Percentiles rank a stretch among this genome's conserved stretches.
Conservation (phyloP, 2,888 invertebrate genomes). For the Chironomus riparius region DNA sequence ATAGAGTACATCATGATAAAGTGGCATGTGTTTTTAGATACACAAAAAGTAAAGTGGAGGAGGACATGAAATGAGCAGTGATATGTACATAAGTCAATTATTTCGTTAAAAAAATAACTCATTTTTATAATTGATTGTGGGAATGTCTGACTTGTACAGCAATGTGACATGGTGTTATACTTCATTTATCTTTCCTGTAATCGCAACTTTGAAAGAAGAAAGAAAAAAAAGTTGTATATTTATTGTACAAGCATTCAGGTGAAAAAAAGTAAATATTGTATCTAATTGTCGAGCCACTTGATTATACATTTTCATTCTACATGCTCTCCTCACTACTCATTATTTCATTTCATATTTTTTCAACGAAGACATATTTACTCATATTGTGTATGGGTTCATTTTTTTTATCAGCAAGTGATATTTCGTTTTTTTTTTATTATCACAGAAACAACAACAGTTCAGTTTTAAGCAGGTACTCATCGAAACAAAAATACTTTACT, state of each 20-base stretch:
- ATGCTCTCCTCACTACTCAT: neutral
- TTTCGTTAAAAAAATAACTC: neutral
- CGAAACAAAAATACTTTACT: neutral
- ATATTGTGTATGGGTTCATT: neutral
- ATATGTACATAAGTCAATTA: no score
- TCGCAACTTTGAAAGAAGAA: neutral
- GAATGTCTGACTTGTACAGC: neutral
- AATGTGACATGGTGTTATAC: neutral
- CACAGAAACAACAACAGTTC: neutral
- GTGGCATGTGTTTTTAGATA: no score
- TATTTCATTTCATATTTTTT: neutral
- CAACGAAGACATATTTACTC: neutral
- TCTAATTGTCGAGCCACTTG: conserved; percentile 12
- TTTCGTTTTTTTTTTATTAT: neutral
- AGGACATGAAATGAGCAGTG: no score
- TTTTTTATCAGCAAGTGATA: neutral
- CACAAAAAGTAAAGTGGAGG: no score
- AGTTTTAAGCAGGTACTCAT: neutral
- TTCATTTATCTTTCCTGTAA: neutral
- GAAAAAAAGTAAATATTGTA: conserved; percentile 1
- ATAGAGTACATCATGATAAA: no score
- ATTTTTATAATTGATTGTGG: neutral
- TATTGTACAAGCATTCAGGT: neutral
- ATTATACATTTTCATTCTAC: neutral
- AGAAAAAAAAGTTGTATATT: neutral